Conservation (phyloP, 2,888 invertebrate genomes). For the Mythimna lalbum region DNA sequence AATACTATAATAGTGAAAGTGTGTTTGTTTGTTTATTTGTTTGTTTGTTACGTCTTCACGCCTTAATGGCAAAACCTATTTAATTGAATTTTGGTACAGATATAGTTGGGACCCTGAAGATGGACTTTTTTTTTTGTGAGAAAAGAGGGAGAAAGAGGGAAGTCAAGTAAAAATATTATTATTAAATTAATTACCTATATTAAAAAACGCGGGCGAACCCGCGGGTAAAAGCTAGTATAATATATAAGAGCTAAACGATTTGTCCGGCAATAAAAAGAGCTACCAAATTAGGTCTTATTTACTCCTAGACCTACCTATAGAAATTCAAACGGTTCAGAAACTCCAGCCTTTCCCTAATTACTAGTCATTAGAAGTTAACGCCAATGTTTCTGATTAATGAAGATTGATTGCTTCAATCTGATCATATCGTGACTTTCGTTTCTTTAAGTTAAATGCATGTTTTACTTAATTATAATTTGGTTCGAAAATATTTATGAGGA, state of each 20-base stretch:
- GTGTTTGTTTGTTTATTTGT: no score
- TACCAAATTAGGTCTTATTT: slow-evolving; percentile 23
- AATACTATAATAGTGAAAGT: no score
- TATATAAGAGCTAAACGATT: not conserved
- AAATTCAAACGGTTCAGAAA: slow-evolving; percentile 49
- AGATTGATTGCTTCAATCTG: slow-evolving; percentile 78
- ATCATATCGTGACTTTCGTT: slow-evolving; percentile 73
- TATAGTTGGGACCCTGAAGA: no score
- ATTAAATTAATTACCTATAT: no score
- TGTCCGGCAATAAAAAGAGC: not conserved
- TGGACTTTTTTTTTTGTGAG: no score
- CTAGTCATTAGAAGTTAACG: slow-evolving; percentile 80
- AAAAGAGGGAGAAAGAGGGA: no score
- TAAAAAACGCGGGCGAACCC: no score
- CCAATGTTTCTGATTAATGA: slow-evolving; percentile 79
- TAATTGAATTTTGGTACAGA: no score
- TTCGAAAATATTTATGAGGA: slow-evolving; percentile 26
- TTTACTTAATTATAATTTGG: slow-evolving; percentile 37
- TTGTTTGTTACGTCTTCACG: no score
- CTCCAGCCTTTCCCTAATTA: slow-evolving; percentile 75
- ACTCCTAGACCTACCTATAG: slow-evolving; percentile 8
- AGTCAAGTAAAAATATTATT: no score
- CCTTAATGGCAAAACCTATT: no score
- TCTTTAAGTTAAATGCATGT: slow-evolving; percentile 41
- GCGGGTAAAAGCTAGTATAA: no score